Base-by-base conservation (phyloP, 2,113 vertebrate species). In the Hemichromis elongatus region DNA sequence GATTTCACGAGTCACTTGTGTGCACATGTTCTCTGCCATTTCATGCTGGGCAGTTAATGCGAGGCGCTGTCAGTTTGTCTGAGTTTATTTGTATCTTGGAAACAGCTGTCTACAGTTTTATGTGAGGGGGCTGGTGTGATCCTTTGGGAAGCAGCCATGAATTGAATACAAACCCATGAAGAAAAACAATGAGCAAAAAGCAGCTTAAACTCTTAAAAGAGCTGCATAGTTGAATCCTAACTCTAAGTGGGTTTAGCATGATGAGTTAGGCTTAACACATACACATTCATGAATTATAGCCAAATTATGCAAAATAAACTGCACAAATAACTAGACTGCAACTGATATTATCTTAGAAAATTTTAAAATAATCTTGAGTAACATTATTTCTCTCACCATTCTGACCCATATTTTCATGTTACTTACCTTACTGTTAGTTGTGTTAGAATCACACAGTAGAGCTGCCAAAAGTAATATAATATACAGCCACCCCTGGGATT, bases 331-430 rank as follows among this genome's bases (percentile, higher is more conserved):
- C 75, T 77, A 54, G 47, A 35, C 52, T 89, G 4, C 42, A 55
- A 16, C 21, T 42, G 7, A 45, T 57, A 59, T 35, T 40, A 56
- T 40, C 6, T 21, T 40, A 55, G 18, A 68, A 85, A 52, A 79
- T 28, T 2, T 18, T 9, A 47, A 73, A 73, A 73, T 73, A 63
- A 42, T 33, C 42, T 21, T 21, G 47, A 80, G 40, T 6, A 79
- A 70, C 26, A 83, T 33, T 77, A 85, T 68, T 78, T 9, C 30
- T 66, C 28, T 80, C 19, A 61, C 68, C 13, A 35, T 53, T 63
- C 57, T 90, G 92, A 90, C 90, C 90, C 86, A 92, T 37, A 91
- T 93, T 88, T 42, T 42, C 53, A 56, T 45, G 47, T 30, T 28
- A 55, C 83, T 50, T 86, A 68, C 83, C 66, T 86, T 89, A 77